Conservation (phyloP, 2,888 invertebrate genomes). For the Agrotis puta region DNA sequence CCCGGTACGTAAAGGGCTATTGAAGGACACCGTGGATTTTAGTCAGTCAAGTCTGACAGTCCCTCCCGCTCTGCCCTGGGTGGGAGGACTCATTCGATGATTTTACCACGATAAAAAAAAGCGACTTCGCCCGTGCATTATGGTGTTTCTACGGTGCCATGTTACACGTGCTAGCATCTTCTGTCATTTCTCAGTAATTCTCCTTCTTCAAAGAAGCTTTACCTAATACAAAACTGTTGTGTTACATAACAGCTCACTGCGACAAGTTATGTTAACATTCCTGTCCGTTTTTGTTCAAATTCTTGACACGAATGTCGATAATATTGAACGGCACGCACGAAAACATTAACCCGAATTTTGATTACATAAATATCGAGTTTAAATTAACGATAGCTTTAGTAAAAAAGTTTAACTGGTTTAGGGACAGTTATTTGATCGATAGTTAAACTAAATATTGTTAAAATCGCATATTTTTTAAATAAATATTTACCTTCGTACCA, state of each 20-base stretch:
- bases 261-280: slow-evolving; percentile 41
- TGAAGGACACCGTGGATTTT: too few species aligned
- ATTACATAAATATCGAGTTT: slow-evolving; percentile 38
- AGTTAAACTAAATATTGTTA: too few species aligned
- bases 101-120: too few species aligned
- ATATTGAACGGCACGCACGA: slow-evolving; percentile 36
- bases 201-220: neutral
- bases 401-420: neutral
- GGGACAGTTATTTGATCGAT: too few species aligned
- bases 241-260: slow-evolving; percentile 39
- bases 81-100: too few species aligned
- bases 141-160: neutral
- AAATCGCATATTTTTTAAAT: too few species aligned
- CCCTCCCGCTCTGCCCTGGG: too few species aligned
- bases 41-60: too few species aligned
- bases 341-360: slow-evolving; percentile 25
- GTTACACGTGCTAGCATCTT: neutral
- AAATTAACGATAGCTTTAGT: neutral
- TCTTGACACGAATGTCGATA: slow-evolving; percentile 54
- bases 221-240: slow-evolving; percentile 6
- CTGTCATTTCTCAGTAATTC: neutral
- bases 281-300: slow-evolving; percentile 52
- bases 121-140: too few species aligned
- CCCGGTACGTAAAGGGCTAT: too few species aligned
- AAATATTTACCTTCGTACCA: too few species aligned